Percentiles rank a stretch among this genome's conserved stretches.
These are phyloP conservation scores for Cranoglanis bouderius DNA, from an alignment of 2,113 vertebrate genomes.

Conservation along the genomic window DNA sequence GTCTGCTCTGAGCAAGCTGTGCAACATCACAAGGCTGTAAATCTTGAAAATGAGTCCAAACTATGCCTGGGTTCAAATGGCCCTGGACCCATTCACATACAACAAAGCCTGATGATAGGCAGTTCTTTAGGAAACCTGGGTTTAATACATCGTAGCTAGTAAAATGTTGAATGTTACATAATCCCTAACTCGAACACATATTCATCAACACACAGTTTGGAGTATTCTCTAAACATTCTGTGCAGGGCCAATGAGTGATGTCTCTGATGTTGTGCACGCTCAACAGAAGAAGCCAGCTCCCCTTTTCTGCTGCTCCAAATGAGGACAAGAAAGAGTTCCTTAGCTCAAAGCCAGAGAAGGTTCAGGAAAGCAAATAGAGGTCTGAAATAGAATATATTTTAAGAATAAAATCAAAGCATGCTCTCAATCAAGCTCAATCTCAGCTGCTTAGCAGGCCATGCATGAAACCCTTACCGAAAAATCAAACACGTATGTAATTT, in stretches of 20 bases:
- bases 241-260: not conserved
- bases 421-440: not conserved
- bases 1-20: not conserved
- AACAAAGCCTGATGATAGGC: not conserved
- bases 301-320: not conserved
- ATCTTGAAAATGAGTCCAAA: not conserved
- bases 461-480: not conserved
- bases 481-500: not conserved
- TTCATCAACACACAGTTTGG: conserved; percentile 5
- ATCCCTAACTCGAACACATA: not conserved
- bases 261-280: conserved; percentile 7
- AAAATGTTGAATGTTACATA: conserved; percentile 2
- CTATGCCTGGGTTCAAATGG: not conserved
- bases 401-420: not conserved
- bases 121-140: not conserved
- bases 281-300: not conserved
- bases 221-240: conserved; percentile 32
- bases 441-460: not conserved
- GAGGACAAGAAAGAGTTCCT: not conserved
- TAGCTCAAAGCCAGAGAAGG: not conserved
- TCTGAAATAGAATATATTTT: not conserved
- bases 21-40: not conserved
- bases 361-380: not conserved
- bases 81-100: not conserved
- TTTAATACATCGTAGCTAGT: not conserved